Evolutionary conservation across 1,140 invertebrate species (phyloP).

Genomic region (Nasonia longicornis): DNA sequence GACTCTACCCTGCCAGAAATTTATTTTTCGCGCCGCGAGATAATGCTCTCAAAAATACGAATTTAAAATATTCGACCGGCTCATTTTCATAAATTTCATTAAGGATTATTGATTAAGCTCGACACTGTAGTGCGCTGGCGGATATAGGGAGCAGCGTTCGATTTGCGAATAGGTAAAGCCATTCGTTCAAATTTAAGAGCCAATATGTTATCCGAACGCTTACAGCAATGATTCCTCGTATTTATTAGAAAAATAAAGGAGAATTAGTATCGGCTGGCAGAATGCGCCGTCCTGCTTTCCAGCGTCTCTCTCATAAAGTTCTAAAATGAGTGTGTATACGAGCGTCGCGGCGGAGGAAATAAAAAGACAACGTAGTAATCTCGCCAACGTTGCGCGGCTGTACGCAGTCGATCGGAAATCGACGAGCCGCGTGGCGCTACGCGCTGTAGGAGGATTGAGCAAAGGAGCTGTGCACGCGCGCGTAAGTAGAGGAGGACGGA

Average conservation of each 20-base stretch:
- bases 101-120: not conserved
- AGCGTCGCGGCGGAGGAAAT: not conserved
- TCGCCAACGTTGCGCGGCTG: not conserved
- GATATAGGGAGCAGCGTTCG: not conserved
- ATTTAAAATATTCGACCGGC: not conserved
- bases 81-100: too few relatives aligned
- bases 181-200: not conserved
- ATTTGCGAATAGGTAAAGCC: not conserved
- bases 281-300: too few relatives aligned
- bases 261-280: not conserved
- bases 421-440: not conserved
- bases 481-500: not conserved
- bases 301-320: not conserved
- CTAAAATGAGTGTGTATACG: not conserved
- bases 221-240: constrained; percentile 1
- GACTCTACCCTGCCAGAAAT: not conserved
- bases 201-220: not conserved
- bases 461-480: not conserved
- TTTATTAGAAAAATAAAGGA: not conserved
- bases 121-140: not conserved
- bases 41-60: too few relatives aligned
- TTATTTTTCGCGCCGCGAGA: not conserved
- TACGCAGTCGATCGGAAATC: not conserved
- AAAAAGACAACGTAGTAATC: constrained; percentile 6
- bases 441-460: constrained; percentile 9